phyloP scores from a whole-genome alignment of 1,140 invertebrate species.

The Stegodyphus dumicola region DNA sequence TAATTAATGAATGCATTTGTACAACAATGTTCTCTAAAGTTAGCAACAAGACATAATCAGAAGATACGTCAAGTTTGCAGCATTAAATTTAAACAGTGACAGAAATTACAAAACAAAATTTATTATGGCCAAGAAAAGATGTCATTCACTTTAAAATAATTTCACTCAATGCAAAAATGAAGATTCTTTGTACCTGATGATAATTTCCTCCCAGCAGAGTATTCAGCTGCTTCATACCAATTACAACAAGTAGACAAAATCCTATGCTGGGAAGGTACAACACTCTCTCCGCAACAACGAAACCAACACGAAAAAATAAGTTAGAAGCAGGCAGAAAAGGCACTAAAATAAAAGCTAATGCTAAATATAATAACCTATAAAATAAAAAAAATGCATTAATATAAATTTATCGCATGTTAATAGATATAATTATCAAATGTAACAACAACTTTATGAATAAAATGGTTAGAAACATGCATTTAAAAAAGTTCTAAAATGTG shows the following conservation, averaged over 20 bases:
- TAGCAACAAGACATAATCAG: too few relatives aligned
- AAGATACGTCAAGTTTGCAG: too few relatives aligned
- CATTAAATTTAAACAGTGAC: too few relatives aligned
- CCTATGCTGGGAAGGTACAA: slow-evolving; percentile 89
- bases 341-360: slow-evolving; percentile 79
- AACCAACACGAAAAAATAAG: slow-evolving; percentile 88
- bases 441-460: too few relatives aligned
- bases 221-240: slow-evolving; percentile 73
- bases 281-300: slow-evolving; percentile 89
- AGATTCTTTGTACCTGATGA: slow-evolving; percentile 7
- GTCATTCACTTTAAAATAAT: too few relatives aligned
- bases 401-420: not conserved
- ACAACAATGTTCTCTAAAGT: too few relatives aligned
- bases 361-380: slow-evolving; percentile 71
- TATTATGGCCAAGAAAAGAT: too few relatives aligned
- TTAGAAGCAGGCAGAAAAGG: slow-evolving; percentile 94
- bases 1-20: too few relatives aligned
- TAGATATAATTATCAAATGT: not conserved
- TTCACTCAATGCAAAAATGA: not conserved
- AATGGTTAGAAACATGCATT: too few relatives aligned
- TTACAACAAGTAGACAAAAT: slow-evolving; percentile 80
- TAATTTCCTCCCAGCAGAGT: slow-evolving; percentile 27
- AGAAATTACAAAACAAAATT: too few relatives aligned
- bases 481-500: too few relatives aligned
- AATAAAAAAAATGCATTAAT: not conserved